Conservation (phyloP, 2,888 invertebrate genomes). For the Ceraclea dissimilis region DNA sequence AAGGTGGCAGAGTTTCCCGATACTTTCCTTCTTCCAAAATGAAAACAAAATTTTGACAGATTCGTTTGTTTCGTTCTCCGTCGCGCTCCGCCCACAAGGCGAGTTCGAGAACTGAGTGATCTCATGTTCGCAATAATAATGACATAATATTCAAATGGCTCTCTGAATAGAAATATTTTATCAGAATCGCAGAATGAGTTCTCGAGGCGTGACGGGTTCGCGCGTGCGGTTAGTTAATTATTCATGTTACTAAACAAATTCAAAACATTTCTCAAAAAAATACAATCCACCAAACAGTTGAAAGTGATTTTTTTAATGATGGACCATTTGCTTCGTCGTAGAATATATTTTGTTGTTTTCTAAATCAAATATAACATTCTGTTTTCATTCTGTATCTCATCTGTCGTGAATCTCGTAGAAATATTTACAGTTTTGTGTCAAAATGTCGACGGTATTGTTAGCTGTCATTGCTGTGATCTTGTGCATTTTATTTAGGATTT, state of each 20-base stretch:
- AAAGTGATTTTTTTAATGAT: neutral
- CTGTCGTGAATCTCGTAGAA: neutral
- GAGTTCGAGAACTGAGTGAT: neutral
- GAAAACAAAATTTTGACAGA: slow-evolving; percentile 3
- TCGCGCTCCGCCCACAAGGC: neutral
- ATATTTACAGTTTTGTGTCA: neutral
- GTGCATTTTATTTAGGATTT: slow-evolving; percentile 73
- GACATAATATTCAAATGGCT: neutral
- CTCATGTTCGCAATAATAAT: neutral
- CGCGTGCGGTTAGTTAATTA: neutral
- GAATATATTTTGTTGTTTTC: neutral
- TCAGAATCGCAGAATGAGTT: neutral
- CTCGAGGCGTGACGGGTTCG: neutral
- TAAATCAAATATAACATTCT: neutral
- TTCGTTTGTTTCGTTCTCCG: neutral
- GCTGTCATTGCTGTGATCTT: slow-evolving; percentile 75
- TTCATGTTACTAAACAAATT: neutral
- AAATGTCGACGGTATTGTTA: slow-evolving; percentile 74
- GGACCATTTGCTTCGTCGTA: neutral
- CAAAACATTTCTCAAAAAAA: too few relatives aligned
- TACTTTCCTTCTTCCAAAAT: too few relatives aligned
- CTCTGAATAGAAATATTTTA: neutral
- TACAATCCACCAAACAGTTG: too few relatives aligned
- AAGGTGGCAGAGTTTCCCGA: too few relatives aligned
- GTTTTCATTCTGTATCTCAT: neutral